Evolutionary conservation across 2,113 vertebrate species (phyloP).

Genomic region (Cnemophilus loriae): DNA sequence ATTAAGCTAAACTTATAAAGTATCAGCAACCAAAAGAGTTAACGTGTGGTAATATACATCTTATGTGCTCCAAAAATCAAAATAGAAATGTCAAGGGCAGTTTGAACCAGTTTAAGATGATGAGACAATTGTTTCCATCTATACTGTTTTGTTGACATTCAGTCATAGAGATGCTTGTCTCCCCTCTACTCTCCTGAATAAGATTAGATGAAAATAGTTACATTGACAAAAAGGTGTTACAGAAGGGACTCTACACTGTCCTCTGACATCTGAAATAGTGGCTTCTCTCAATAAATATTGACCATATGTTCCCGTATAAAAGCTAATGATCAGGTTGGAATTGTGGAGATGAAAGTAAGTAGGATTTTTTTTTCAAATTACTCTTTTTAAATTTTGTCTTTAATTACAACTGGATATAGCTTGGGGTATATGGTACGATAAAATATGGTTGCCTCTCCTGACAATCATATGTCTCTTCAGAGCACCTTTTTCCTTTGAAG

Average conservation of each 20-base stretch:
- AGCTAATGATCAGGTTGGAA: not conserved
- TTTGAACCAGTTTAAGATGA: not conserved
- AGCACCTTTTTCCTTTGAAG: not conserved
- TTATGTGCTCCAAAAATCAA: not conserved
- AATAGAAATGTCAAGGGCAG: not conserved
- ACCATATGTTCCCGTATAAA: not conserved
- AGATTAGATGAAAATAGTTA: not conserved
- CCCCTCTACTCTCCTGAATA: not conserved
- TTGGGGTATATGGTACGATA: not conserved
- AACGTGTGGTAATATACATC: not conserved
- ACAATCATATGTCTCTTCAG: not conserved
- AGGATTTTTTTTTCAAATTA: not conserved
- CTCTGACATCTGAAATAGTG: not conserved
- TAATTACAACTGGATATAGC: not conserved
- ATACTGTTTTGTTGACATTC: not conserved
- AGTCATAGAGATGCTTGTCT: not conserved
- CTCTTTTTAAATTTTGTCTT: not conserved
- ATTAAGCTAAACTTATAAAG: not conserved
- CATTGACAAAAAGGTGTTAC: not conserved
- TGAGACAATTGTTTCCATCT: not conserved
- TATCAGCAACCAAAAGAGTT: not conserved
- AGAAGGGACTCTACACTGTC: not conserved
- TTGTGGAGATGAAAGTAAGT: not conserved
- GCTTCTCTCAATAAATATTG: not conserved
- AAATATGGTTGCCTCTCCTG: not conserved